Conservation (phyloP, 2,888 invertebrate species). For the Steromphala cineraria region DNA sequence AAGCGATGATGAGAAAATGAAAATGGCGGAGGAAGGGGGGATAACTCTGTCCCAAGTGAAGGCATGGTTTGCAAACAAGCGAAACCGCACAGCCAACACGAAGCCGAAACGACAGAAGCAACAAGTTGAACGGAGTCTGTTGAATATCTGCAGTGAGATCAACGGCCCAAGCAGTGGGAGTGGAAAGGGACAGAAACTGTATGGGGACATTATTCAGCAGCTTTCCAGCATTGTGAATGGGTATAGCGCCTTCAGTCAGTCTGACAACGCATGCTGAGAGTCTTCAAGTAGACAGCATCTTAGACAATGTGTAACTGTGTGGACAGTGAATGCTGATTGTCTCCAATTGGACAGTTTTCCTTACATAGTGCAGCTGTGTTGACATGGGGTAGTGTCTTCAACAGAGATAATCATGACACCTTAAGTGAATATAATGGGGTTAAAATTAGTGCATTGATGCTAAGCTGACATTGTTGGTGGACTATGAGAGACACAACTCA, state of each 20-base stretch:
- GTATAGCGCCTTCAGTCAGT: slow-evolving; percentile 48
- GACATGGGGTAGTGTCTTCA: too few relatives aligned
- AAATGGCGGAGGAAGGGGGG: slow-evolving; percentile 59
- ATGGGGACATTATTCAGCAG: slow-evolving; percentile 59
- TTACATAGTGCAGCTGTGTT: too few relatives aligned
- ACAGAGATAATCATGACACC: too few relatives aligned
- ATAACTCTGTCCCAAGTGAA: slow-evolving; percentile 66
- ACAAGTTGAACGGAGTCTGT: slow-evolving; percentile 54
- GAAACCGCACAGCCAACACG: slow-evolving; percentile 70
- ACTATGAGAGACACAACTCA: too few relatives aligned
- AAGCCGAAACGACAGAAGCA: slow-evolving; percentile 65
- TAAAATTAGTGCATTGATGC: too few relatives aligned
- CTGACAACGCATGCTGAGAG: too few relatives aligned
- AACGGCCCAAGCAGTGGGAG: slow-evolving; percentile 22
- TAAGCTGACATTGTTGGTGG: too few relatives aligned
- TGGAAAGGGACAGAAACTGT: slow-evolving; percentile 39
- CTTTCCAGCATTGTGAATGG: slow-evolving; percentile 56
- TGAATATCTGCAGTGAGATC: slow-evolving; percentile 56
- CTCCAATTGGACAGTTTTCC: too few relatives aligned
- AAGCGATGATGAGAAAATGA: slow-evolving; percentile 62
- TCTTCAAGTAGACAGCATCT: too few relatives aligned
- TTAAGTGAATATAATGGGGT: too few relatives aligned
- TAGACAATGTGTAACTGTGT: too few relatives aligned
- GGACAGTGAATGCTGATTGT: too few relatives aligned
- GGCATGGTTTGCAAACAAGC: slow-evolving; percentile 72